These are phyloP conservation scores for Indicator maculatus DNA, from an alignment of 2,113 vertebrate genomes.

Conservation along the genomic window DNA sequence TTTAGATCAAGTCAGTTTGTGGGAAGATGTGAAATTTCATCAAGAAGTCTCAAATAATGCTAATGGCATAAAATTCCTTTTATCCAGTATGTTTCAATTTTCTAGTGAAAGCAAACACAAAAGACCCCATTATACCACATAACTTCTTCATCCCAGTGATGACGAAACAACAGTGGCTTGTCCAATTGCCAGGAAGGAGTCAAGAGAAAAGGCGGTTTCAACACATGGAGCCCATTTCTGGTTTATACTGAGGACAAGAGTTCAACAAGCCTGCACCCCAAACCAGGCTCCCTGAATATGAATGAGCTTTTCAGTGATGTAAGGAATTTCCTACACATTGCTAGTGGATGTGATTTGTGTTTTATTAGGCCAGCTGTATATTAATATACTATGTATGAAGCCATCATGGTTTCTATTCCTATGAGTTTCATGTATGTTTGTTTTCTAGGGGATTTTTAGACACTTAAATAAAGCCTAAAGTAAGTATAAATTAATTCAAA, in stretches of 20 bases:
- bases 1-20: not conserved
- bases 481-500: not conserved
- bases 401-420: not conserved
- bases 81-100: not conserved
- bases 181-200: accelerated
- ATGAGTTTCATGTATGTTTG: not conserved
- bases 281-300: not conserved
- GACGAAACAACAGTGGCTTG: accelerated
- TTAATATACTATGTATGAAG: not conserved
- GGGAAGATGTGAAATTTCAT: not conserved
- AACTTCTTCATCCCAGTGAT: not conserved
- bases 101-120: not conserved
- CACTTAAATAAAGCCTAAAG: not conserved
- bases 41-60: not conserved
- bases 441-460: not conserved
- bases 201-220: not conserved
- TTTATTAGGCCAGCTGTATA: not conserved
- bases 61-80: not conserved
- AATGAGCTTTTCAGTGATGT: not conserved
- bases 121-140: not conserved
- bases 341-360: not conserved
- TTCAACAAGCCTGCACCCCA: not conserved
- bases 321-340: not conserved
- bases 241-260: not conserved
- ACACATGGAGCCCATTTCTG: not conserved